Conservation (phyloP, 2,797 vertebrate species). For the Odontamblyopus rebecca region DNA sequence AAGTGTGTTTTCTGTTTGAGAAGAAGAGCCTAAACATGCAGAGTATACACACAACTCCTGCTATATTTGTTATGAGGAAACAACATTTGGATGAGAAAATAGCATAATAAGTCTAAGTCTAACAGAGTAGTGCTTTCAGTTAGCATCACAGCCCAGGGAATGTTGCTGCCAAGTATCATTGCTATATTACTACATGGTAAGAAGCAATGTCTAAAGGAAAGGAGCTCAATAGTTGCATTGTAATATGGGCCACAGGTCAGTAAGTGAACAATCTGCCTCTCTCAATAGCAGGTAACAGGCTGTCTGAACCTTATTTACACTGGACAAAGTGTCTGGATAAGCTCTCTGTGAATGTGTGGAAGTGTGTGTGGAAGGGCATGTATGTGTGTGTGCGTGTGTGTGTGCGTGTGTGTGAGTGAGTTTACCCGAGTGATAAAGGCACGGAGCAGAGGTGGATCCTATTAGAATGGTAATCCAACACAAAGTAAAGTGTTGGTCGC, state of each 20-base stretch:
- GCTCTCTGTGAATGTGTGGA: slow-evolving; percentile 22
- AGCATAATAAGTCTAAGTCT: no score
- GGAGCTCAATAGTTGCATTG: slow-evolving; percentile 33
- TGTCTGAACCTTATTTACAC: slow-evolving; percentile 48
- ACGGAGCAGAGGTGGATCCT: slow-evolving; percentile 18
- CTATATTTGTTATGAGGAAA: no score
- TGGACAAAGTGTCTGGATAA: slow-evolving; percentile 54
- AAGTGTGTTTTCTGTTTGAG: no score
- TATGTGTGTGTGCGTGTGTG: no score
- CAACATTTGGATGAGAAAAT: no score
- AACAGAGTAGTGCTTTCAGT: no score
- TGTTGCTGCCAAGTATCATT: no score
- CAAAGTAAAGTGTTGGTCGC: slow-evolving; percentile 43
- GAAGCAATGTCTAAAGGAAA: slow-evolving; percentile 18
- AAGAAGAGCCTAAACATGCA: no score
- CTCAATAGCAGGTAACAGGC: slow-evolving; percentile 29
- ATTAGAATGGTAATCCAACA: slow-evolving; percentile 37
- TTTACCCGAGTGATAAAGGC: slow-evolving; percentile 27
- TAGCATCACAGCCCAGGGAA: no score
- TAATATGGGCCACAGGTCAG: slow-evolving; percentile 32
- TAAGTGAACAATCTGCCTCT: slow-evolving; percentile 34
- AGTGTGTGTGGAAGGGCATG: no score
- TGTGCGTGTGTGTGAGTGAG: slow-evolving; percentile 1
- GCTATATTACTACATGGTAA: neutral
- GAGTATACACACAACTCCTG: no score